Base-by-base conservation (phyloP, 2,113 vertebrate species). In the Struthio camelus region DNA sequence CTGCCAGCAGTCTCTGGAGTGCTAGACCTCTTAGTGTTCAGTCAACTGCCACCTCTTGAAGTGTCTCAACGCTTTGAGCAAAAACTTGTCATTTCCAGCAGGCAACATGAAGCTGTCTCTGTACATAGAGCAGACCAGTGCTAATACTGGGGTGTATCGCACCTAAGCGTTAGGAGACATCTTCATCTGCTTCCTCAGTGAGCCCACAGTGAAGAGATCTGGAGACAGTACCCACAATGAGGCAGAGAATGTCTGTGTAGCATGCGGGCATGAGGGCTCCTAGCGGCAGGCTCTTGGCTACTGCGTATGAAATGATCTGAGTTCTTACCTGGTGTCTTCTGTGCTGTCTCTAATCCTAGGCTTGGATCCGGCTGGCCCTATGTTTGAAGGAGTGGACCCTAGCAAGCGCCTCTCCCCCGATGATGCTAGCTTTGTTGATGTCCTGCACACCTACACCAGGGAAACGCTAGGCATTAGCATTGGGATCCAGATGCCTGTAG, bases 361-460 rank as follows among this genome's bases (percentile, higher is more conserved):
- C 58, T 94, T 99, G 95, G 99, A 99, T 93, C 99, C 99, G 0
- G 99, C 99, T 1, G 99, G 99, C n/a, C 99, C 99, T 0, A 98
- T 99, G 99, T 99, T 99, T 92, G 99, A 99, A 94, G 98, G 98
- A 5, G 98, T 84, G 5, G 98, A 98, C 19, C 97, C 98, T 14
- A 69, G 98, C 85, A 98, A 79, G 59, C 98, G 99, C 61, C 99
- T 99, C 27, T 99, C 99, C 17, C 99, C 99, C 0, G 99, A 99
- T 2, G 99, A 99, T 6, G 99, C 99, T 0, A 98, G 98, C 95
- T 99, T 99, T 76, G 99, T 99, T 64, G 99, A 99, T 3, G 99
- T 99, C 76, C 98, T 99, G 66, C 99, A 99, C 94, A 99, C 99
- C 1, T 99, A 99, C 97, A 99, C 99, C 0, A 97, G 98, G 9